Percentiles rank a stretch among this genome's conserved stretches.
phyloP scores from a whole-genome alignment of 37 sponge, comb jelly and placozoan genomes.

The Halisarca cf. caerulea region DNA sequence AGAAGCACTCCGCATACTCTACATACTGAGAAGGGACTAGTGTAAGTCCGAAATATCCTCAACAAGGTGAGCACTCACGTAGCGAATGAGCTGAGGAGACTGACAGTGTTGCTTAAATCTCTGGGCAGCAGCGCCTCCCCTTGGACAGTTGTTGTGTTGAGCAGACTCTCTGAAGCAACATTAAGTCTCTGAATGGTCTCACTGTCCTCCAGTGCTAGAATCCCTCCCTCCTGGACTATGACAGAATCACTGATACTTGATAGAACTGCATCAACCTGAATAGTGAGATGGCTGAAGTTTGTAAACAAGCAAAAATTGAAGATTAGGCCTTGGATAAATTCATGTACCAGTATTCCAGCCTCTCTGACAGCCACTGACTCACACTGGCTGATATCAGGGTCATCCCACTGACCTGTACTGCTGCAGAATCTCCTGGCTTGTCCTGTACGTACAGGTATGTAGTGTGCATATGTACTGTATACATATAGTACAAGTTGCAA shows the following conservation, averaged over 20 bases:
- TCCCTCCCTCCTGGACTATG: not conserved
- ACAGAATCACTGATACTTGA: not conserved
- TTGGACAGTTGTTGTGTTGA: not conserved
- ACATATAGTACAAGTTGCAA: too few relatives aligned
- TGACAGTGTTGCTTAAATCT: not conserved
- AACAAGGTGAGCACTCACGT: slow-evolving; percentile 20
- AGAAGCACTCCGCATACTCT: too few relatives aligned
- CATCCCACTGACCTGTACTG: not conserved
- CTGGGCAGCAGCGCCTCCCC: not conserved
- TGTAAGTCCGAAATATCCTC: too few relatives aligned
- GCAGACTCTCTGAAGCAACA: not conserved
- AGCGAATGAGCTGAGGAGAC: not conserved
- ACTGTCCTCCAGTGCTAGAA: not conserved
- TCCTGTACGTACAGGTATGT: not conserved
- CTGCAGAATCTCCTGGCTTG: not conserved
- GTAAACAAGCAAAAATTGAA: not conserved
- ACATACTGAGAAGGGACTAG: too few relatives aligned
- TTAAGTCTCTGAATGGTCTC: not conserved
- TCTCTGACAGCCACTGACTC: not conserved
- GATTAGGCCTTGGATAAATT: not conserved
- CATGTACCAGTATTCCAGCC: not conserved
- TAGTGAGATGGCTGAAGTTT: not conserved
- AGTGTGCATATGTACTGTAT: too few relatives aligned
- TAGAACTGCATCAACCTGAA: not conserved
- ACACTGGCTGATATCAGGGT: not conserved